These are phyloP conservation scores for Drosophila yakuba DNA, from an alignment of 1,140 invertebrate species.

Conservation along the genomic window DNA sequence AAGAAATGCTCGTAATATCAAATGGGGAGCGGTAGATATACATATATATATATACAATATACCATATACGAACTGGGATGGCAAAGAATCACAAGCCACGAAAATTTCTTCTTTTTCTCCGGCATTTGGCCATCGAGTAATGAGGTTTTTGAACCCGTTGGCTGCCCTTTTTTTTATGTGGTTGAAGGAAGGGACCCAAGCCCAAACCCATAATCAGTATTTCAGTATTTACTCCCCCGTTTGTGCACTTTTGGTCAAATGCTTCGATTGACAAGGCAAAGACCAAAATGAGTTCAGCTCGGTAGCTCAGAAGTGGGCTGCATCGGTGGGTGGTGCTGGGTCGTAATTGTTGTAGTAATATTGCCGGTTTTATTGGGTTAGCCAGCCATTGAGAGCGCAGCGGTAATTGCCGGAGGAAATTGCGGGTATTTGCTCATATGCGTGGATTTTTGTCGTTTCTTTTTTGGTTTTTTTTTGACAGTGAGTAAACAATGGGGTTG, in stretches of 20 bases:
- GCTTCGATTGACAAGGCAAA: slow-evolving; percentile 53
- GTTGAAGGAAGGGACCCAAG: neutral
- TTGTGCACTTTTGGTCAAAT: slow-evolving; percentile 48
- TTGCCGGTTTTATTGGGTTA: slow-evolving; percentile 26
- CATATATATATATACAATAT: neutral
- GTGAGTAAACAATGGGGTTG: slow-evolving; percentile 38
- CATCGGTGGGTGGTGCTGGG: slow-evolving; percentile 28
- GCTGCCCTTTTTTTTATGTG: slow-evolving; percentile 27
- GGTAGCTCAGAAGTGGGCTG: slow-evolving; percentile 23
- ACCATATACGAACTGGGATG: neutral
- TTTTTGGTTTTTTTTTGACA: slow-evolving; percentile 28
- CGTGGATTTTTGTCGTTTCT: slow-evolving; percentile 48
- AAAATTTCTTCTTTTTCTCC: slow-evolving; percentile 48
- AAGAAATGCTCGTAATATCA: slow-evolving; percentile 57
- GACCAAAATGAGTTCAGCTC: slow-evolving; percentile 41
- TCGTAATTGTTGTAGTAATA: slow-evolving; percentile 25
- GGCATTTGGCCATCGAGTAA: slow-evolving; percentile 53
- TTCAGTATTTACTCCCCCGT: slow-evolving; percentile 2
- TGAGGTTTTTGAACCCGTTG: slow-evolving; percentile 67
- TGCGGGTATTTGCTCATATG: slow-evolving; percentile 66
- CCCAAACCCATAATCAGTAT: slow-evolving; percentile 26
- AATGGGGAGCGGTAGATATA: neutral
- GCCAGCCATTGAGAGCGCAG: slow-evolving; percentile 51
- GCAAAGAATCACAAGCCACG: slow-evolving; percentile 65
- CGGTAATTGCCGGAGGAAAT: slow-evolving; percentile 48